Percentiles rank a stretch among this genome's conserved stretches.
Conservation (phyloP, 1,140 invertebrate genomes). For the Calliphora vicina region DNA sequence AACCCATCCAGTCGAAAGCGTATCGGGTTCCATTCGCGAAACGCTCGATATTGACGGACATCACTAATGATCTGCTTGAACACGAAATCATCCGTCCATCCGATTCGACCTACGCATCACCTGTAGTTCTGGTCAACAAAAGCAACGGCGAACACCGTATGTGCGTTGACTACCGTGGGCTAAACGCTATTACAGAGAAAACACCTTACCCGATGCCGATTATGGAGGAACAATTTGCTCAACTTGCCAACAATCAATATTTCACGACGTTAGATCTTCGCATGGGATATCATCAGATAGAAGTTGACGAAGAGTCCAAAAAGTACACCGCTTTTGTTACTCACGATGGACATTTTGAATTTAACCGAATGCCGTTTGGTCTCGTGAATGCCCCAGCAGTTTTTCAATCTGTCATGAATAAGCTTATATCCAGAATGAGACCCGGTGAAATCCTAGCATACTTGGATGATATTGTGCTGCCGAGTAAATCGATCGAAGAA, state of each 20-base stretch:
- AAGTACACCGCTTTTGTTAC: conserved; percentile 63
- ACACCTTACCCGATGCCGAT: conserved; percentile 66
- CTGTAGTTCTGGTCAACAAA: conserved; percentile 26
- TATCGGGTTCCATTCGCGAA: conserved; percentile 28
- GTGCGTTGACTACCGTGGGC: conserved; percentile 42
- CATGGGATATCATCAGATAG: conserved; percentile 65
- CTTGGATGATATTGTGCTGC: conserved; percentile 30
- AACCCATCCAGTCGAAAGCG: conserved; percentile 21
- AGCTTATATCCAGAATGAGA: conserved; percentile 15
- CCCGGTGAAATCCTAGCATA: conserved; percentile 26
- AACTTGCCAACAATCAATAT: too few relatives aligned
- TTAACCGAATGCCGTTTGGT: conserved; percentile 47
- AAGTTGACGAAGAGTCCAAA: conserved; percentile 50
- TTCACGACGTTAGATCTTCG: conserved; percentile 64
- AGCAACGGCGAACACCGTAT: conserved; percentile 38
- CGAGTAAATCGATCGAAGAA: conserved; percentile 11
- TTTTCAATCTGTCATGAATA: conserved; percentile 29
- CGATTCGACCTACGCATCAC: conserved; percentile 25
- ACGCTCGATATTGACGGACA: conserved; percentile 4
- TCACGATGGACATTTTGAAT: conserved; percentile 48
- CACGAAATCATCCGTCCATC: neutral
- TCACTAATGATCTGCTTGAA: neutral
- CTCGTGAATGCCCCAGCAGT: conserved; percentile 43
- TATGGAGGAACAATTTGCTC: conserved; percentile 64
- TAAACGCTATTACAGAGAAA: conserved; percentile 60